A percentile compares a stretch with the other conserved stretches of the same genome.
Conservation (phyloP, 2,113 vertebrate genomes). For the Rattus norvegicus region GRCr8 NC_086025.1:48360001-48360500, state of each 20-base stretch:
- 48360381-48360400: neutral
- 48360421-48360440: neutral
- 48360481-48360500: neutral
- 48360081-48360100: neutral
- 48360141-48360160: neutral
- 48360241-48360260: neutral
- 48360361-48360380: neutral
- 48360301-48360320: neutral
- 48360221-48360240: neutral
- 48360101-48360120: neutral
- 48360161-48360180: neutral
- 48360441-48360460: slow-evolving; percentile 23
- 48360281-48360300: neutral
- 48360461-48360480: neutral
- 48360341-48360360: neutral
- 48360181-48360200: too few species aligned
- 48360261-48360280: neutral
- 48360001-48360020: neutral
- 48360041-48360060: neutral
- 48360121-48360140: neutral
- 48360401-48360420: neutral
- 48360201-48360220: neutral
- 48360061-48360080: neutral
- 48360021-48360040: neutral
- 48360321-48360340: neutral